Evolutionary conservation across 2,113 vertebrate species (phyloP).

Genomic region (Halcyon malimbica): DNA sequence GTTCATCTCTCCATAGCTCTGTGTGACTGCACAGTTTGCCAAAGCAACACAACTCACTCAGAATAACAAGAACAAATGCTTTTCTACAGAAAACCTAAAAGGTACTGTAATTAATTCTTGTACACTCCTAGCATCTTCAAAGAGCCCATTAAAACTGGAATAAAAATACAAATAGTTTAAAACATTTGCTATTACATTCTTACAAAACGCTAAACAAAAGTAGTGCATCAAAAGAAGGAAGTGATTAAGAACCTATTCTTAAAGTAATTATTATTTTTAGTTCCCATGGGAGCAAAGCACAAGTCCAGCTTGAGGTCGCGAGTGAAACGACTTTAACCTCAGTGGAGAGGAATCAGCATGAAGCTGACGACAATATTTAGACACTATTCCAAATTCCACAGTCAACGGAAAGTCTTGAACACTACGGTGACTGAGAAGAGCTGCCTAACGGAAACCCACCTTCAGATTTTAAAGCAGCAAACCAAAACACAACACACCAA

Average conservation of each 20-base stretch:
- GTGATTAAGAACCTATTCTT: constrained; percentile 68
- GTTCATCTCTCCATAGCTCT: background rate
- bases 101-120: constrained; percentile 9
- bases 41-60: constrained; percentile 9
- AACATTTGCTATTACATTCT: constrained; percentile 43
- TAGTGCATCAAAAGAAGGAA: constrained; percentile 63
- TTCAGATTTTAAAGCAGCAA: background rate
- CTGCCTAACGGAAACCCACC: background rate
- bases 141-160: constrained; percentile 28
- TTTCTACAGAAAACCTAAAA: background rate
- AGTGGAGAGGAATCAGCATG: constrained; percentile 33
- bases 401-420: constrained; percentile 11
- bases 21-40: background rate
- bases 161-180: constrained; percentile 54
- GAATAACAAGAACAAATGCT: background rate
- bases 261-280: constrained; percentile 70
- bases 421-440: background rate
- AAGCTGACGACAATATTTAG: constrained; percentile 41
- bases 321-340: background rate
- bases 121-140: background rate
- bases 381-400: background rate
- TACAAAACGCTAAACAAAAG: constrained; percentile 51
- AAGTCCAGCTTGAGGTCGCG: constrained; percentile 51
- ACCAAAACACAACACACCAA: background rate
- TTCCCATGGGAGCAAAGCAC: constrained; percentile 59